These are phyloP conservation scores for Leuctra nigra DNA, from an alignment of 2,888 invertebrate species.

Conservation along the genomic window DNA sequence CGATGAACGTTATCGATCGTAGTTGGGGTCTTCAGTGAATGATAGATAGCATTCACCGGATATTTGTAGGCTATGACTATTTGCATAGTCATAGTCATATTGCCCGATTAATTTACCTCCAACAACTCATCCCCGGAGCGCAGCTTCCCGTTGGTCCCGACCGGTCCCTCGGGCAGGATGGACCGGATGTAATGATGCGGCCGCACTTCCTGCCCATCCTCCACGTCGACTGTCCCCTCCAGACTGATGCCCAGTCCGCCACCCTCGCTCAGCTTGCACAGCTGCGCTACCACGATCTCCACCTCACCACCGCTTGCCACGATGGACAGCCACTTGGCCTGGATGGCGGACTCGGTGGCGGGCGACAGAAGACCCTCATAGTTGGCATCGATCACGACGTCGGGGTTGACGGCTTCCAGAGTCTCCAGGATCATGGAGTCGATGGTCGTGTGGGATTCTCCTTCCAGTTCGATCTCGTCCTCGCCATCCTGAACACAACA, in stretches of 20 bases:
- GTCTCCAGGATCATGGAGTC: slow-evolving; percentile 61
- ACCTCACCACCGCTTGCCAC: slow-evolving; percentile 43
- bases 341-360: slow-evolving; percentile 63
- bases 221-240: slow-evolving; percentile 98
- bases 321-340: slow-evolving; percentile 57
- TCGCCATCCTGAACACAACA: slow-evolving; percentile 50
- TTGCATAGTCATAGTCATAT: neutral
- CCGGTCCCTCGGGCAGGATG: slow-evolving; percentile 95
- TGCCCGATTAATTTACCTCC: slow-evolving; percentile 43
- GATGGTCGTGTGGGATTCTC: slow-evolving; percentile 72
- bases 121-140: slow-evolving; percentile 93
- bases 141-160: slow-evolving; percentile 83
- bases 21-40: no score
- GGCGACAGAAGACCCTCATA: slow-evolving; percentile 56
- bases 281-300: slow-evolving; percentile 86
- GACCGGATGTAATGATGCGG: slow-evolving; percentile 99
- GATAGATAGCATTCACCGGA: neutral
- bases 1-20: no score
- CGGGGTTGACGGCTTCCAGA: slow-evolving; percentile 53
- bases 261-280: slow-evolving; percentile 83
- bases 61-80: neutral
- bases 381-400: slow-evolving; percentile 47
- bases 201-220: slow-evolving; percentile 91
- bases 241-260: slow-evolving; percentile 95
- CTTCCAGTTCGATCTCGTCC: slow-evolving; percentile 59